Percentiles rank a stretch among this genome's conserved stretches.
phyloP scores from a whole-genome alignment of 1,140 invertebrate species.

The Eurosta solidaginis region DNA sequence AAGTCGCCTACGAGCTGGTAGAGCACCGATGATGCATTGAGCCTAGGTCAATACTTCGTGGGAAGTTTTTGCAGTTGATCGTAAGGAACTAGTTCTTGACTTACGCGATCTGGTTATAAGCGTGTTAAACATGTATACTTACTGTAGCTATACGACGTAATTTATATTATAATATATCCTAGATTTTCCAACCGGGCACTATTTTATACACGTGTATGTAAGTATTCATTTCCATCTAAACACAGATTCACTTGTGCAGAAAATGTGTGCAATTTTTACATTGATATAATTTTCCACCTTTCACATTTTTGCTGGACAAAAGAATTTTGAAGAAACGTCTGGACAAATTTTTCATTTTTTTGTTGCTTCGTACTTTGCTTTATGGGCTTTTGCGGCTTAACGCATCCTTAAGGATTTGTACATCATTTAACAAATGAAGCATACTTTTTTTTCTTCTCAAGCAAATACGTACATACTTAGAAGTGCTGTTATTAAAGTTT shows the following conservation, averaged over 20 bases:
- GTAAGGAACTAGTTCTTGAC: too few species aligned
- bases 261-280: not conserved
- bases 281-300: not conserved
- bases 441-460: not conserved
- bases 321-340: not conserved
- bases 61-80: too few species aligned
- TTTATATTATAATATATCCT: too few species aligned
- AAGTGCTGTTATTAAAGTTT: not conserved
- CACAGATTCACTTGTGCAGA: not conserved
- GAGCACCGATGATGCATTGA: too few species aligned
- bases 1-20: too few species aligned
- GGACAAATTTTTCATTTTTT: conserved; percentile 10
- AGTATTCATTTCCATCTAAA: not conserved
- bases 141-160: too few species aligned
- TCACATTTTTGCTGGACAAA: conserved; percentile 11
- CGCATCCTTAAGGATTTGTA: not conserved
- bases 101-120: too few species aligned
- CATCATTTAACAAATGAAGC: not conserved
- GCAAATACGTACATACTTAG: not conserved
- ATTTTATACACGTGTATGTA: too few species aligned
- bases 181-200: not conserved
- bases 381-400: conserved; percentile 17
- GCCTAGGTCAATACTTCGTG: too few species aligned
- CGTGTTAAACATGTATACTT: too few species aligned
- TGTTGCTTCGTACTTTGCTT: not conserved